Conservation (phyloP, 2,888 invertebrate genomes). For the Microchrysa polita region DNA sequence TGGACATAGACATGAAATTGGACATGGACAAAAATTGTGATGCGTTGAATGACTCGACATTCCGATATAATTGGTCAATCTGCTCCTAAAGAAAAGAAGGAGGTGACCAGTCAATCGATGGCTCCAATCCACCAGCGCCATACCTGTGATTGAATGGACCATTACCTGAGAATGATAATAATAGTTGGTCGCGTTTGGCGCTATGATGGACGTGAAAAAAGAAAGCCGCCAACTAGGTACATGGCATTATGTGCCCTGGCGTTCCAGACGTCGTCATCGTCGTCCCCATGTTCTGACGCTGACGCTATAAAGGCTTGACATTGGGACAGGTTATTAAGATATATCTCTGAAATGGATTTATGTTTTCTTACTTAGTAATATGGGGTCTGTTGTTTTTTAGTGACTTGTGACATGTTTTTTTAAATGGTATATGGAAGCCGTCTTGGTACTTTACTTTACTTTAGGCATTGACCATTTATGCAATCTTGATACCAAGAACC, state of each 20-base stretch:
- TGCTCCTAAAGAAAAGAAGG: conserved; percentile 28
- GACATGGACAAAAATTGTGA: conserved; percentile 4
- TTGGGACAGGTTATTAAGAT: conserved; percentile 26
- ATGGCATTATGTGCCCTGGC: neutral
- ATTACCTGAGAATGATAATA: conserved; percentile 22
- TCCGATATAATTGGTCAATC: conserved; percentile 44
- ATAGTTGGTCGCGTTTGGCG: conserved; percentile 22
- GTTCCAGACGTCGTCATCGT: neutral
- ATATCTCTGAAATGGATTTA: neutral
- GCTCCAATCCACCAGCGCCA: neutral
- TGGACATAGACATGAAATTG: conserved; percentile 20
- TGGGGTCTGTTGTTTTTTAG: neutral
- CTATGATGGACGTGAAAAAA: neutral
- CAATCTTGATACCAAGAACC: too few relatives aligned
- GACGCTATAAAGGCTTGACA: conserved; percentile 11
- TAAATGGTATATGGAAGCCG: neutral
- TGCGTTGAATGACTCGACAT: conserved; percentile 34
- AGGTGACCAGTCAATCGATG: conserved; percentile 19
- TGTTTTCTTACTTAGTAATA: neutral
- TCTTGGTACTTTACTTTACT: too few relatives aligned
- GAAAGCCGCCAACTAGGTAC: neutral
- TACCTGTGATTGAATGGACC: neutral
- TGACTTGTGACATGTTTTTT: conserved; percentile 5
- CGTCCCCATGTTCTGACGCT: neutral
- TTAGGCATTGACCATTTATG: too few relatives aligned